These are phyloP conservation scores for Antechinus stuartii DNA, from an alignment of 2,113 vertebrate genomes.

Conservation along the genomic window DNA sequence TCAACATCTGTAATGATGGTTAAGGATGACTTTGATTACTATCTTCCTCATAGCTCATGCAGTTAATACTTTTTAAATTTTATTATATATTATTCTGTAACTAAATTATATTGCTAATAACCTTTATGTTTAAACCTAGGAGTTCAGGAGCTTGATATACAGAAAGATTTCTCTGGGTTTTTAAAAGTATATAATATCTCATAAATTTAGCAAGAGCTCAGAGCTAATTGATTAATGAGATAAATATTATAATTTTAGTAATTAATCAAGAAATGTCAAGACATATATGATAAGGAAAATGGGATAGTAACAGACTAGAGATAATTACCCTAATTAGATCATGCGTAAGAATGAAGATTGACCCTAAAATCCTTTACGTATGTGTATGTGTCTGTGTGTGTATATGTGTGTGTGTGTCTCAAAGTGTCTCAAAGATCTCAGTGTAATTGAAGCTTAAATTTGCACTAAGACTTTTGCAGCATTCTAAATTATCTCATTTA, in stretches of 20 bases:
- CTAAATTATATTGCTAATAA: background rate
- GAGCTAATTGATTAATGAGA: background rate
- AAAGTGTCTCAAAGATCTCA: background rate
- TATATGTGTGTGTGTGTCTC: no score
- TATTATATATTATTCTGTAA: background rate
- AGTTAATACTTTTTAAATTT: background rate
- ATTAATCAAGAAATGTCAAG: background rate
- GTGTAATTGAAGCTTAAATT: background rate
- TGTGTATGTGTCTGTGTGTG: no score
- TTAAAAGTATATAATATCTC: background rate
- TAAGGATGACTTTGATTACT: background rate
- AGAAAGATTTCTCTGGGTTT: background rate
- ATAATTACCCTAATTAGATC: background rate
- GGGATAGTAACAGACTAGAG: background rate
- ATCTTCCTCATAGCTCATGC: background rate
- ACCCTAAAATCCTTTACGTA: background rate
- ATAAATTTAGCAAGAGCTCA: background rate
- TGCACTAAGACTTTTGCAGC: background rate
- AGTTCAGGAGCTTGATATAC: background rate
- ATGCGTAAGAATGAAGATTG: background rate
- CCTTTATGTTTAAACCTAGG: background rate
- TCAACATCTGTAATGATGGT: background rate
- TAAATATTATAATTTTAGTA: background rate
- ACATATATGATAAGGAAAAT: background rate
- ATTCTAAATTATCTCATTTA: background rate